Conservation (phyloP, 2,113 vertebrate species). For the Nyctereutes procyonoides region DNA sequence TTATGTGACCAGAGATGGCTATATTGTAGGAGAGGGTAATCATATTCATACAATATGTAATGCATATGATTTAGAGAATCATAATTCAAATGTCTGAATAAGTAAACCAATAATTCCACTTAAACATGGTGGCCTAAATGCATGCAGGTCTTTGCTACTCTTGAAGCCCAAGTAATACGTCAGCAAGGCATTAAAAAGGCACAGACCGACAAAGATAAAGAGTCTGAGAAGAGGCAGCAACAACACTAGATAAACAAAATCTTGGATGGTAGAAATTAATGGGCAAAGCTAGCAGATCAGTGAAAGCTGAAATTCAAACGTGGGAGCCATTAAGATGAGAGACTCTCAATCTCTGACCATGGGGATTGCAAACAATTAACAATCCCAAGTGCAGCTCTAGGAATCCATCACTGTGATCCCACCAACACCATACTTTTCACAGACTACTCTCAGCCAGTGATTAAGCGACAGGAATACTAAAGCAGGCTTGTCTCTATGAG, state of each 20-base stretch:
- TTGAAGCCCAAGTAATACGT: conserved; percentile 46
- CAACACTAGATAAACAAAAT: conserved; percentile 46
- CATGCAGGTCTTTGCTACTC: conserved; percentile 7
- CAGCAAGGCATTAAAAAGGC: conserved; percentile 19
- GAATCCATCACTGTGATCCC: not conserved
- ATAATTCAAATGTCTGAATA: conserved; percentile 35
- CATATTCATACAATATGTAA: conserved; percentile 44
- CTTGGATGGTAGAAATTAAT: conserved; percentile 15
- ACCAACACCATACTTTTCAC: not conserved
- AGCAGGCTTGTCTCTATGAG: conserved; percentile 26
- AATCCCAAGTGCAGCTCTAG: not conserved
- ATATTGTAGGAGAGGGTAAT: not conserved
- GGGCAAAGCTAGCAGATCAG: conserved; percentile 16
- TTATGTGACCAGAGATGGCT: not conserved
- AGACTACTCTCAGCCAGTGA: not conserved
- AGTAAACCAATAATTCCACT: conserved; percentile 26
- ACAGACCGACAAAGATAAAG: conserved; percentile 8
- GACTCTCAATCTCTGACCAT: not conserved
- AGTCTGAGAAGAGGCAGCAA: not conserved
- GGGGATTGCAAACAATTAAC: not conserved
- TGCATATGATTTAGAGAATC: not conserved
- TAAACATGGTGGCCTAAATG: conserved; percentile 42
- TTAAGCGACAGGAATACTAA: not conserved
- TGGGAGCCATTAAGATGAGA: not conserved
- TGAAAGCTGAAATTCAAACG: conserved; percentile 52